phyloP scores from a whole-genome alignment of 2,888 invertebrate genomes.

The Empis livida region DNA sequence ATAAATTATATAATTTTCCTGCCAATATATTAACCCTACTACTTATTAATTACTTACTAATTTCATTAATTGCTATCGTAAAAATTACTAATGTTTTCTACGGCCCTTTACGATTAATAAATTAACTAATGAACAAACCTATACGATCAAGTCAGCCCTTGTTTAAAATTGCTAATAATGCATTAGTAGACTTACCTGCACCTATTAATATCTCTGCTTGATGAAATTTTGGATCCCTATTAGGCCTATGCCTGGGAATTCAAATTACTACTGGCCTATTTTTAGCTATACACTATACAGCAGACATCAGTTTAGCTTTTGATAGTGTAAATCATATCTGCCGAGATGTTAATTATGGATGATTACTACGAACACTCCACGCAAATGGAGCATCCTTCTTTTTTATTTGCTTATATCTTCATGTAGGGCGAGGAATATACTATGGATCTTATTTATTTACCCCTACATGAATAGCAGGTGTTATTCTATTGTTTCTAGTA shows the following conservation, averaged over 20 bases:
- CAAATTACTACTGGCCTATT: conserved; percentile 58
- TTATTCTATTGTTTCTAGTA: conserved; percentile 49
- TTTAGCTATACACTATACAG: conserved; percentile 54
- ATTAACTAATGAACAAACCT: conserved; percentile 38
- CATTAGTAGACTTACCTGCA: conserved; percentile 45
- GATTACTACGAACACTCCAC: conserved; percentile 51
- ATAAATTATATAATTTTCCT: conserved; percentile 42
- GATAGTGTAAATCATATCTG: conserved; percentile 53
- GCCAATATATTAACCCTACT: conserved; percentile 39
- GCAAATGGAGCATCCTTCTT: conserved; percentile 61
- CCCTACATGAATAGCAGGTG: conserved; percentile 50
- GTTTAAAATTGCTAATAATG: conserved; percentile 45
- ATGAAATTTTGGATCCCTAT: conserved; percentile 58
- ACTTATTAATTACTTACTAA: conserved; percentile 46
- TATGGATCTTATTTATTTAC: conserved; percentile 41
- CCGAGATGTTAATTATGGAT: conserved; percentile 56
- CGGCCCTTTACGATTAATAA: conserved; percentile 40
- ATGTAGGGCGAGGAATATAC: conserved; percentile 53
- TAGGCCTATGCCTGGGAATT: conserved; percentile 47
- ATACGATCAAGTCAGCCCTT: conserved; percentile 38
- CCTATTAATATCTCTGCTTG: conserved; percentile 47
- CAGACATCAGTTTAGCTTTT: conserved; percentile 51
- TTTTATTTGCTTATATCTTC: conserved; percentile 55
- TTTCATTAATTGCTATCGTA: conserved; percentile 43
- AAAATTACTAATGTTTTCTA: conserved; percentile 44